These are phyloP conservation scores for Andrena bucephala DNA, from an alignment of 2,888 invertebrate genomes.

Conservation along the genomic window DNA sequence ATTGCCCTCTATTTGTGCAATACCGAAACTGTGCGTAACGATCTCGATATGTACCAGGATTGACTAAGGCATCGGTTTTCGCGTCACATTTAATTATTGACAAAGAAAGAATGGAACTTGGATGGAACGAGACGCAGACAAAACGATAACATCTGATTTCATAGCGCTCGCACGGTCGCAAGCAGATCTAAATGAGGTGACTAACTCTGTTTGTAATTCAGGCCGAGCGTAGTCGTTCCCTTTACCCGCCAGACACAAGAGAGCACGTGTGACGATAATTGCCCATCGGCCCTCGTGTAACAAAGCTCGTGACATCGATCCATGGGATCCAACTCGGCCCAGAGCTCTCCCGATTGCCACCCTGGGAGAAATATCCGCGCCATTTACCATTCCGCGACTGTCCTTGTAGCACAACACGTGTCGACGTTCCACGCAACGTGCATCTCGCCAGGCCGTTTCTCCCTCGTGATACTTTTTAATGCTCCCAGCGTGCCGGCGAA, in stretches of 20 bases:
- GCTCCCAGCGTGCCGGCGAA: conserved; percentile 24
- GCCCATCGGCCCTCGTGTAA: conserved; percentile 39
- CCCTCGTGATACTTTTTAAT: conserved; percentile 29
- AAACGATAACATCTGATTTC: neutral
- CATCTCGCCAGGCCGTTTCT: neutral
- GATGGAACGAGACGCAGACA: neutral
- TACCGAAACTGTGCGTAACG: too few relatives aligned
- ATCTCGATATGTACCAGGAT: too few relatives aligned
- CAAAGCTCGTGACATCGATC: conserved; percentile 69
- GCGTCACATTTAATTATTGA: too few relatives aligned
- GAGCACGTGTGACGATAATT: conserved; percentile 61
- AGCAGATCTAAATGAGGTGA: neutral
- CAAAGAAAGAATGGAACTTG: too few relatives aligned
- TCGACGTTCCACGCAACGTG: conserved; percentile 4
- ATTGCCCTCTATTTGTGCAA: too few relatives aligned
- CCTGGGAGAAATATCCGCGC: conserved; percentile 65
- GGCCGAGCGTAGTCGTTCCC: conserved; percentile 14
- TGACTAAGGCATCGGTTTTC: too few relatives aligned
- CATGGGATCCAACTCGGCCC: conserved; percentile 47
- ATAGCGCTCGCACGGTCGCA: neutral
- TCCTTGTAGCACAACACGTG: conserved; percentile 29
- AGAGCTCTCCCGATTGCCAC: conserved; percentile 69
- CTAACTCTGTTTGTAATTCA: conserved; percentile 33
- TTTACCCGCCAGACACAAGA: conserved; percentile 33
- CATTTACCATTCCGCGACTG: conserved; percentile 57